These are phyloP conservation scores for Momotus momota DNA, from an alignment of 2,797 vertebrate genomes.

Conservation along the genomic window DNA sequence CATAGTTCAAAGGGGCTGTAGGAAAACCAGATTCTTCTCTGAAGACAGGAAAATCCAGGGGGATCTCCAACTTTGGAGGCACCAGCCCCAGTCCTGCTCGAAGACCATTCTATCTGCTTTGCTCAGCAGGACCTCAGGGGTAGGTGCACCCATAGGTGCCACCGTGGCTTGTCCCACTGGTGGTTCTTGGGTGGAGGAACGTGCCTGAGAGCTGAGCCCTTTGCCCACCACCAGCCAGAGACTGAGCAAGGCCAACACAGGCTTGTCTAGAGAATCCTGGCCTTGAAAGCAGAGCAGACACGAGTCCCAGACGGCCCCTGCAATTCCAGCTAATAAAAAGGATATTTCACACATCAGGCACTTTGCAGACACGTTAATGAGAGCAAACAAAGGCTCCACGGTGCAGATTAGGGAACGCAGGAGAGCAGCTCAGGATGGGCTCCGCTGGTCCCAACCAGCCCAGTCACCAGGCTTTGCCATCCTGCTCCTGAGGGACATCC, in stretches of 20 bases:
- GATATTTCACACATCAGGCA: conserved; percentile 42
- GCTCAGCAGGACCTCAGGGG: background rate
- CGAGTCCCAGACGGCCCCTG: background rate
- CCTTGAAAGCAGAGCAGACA: background rate
- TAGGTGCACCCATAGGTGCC: background rate
- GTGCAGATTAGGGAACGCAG: background rate
- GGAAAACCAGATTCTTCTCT: background rate
- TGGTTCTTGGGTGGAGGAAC: background rate
- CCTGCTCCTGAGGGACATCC: background rate
- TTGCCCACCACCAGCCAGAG: accelerated
- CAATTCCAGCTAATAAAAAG: conserved; percentile 44
- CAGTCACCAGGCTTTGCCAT: background rate
- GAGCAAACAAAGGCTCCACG: background rate
- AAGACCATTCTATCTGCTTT: background rate
- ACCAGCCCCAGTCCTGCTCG: background rate
- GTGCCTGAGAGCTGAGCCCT: accelerated
- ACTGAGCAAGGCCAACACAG: background rate
- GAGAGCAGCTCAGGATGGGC: background rate
- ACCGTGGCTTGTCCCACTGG: accelerated
- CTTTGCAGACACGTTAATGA: conserved; percentile 12
- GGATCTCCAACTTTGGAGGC: background rate
- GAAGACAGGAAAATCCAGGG: background rate
- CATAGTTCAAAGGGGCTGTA: no score
- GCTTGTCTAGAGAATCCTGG: background rate
- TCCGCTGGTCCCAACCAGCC: background rate